A percentile compares a stretch with the other conserved stretches of the same genome.
These are phyloP conservation scores for Tetragnatha versicolor DNA, from an alignment of 1,140 invertebrate species.

Conservation along the genomic window DNA sequence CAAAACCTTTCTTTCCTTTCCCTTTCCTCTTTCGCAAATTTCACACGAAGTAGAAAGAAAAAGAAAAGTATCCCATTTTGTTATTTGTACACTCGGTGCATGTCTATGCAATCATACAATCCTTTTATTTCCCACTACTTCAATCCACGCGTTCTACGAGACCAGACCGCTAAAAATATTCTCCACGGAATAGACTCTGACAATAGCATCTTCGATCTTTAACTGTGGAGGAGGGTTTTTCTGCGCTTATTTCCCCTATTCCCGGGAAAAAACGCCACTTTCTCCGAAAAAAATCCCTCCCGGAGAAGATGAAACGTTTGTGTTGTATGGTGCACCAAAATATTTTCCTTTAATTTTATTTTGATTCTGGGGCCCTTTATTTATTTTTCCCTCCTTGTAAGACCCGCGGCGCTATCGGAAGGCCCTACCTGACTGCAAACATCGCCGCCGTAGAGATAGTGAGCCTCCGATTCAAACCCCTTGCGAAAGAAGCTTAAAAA, in stretches of 20 bases:
- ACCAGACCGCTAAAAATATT: constrained; percentile 22
- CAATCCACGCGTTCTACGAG: background rate
- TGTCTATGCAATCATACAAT: background rate
- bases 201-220: constrained; percentile 18
- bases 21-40: background rate
- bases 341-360: constrained; percentile 30
- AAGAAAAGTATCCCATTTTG: background rate
- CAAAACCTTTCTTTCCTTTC: background rate
- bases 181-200: background rate
- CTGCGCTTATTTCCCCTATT: background rate
- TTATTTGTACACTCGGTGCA: background rate
- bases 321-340: constrained; percentile 14
- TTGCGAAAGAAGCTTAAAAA: constrained; percentile 11
- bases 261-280: background rate
- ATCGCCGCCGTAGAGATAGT: background rate
- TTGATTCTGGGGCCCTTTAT: no score
- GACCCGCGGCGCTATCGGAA: background rate
- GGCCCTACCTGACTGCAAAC: background rate
- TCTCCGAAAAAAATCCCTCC: background rate
- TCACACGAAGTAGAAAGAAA: background rate
- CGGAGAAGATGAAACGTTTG: constrained; percentile 6
- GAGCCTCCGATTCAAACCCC: background rate
- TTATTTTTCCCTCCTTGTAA: background rate
- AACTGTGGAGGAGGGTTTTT: constrained; percentile 7
- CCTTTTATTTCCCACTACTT: background rate